Base-by-base conservation (phyloP, 1,140 invertebrate species). In the Heliconius nattereri region DNA sequence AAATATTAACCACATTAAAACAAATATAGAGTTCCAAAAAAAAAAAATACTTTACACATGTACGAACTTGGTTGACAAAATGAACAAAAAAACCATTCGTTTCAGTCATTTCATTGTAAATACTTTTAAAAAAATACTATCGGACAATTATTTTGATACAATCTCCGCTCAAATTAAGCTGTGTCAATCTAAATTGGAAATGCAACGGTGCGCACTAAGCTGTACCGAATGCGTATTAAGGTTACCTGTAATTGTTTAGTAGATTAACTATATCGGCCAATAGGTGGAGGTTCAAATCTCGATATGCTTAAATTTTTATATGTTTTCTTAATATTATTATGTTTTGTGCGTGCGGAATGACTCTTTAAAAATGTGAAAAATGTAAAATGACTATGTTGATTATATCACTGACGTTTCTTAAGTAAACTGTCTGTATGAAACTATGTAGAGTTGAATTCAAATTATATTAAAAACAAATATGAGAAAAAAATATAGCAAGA, bases 131-230 rank as follows among this genome's bases (percentile, higher is more conserved):
- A 26, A 70, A 76, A 40, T 70, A 60, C 60, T 19, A 29, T 26
- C 35, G 20, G 7, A 66, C 32, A 60, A 76, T 76, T 78, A 72
- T 57, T 84, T 82, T 78, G 52, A 85, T 81, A 75, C 71, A 80
- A 80, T 84, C 72, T 76, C 37, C 74, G 71, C 60, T 45, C 60
- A 60, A 81, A 78, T 40, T 75, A 73, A 75, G 74, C 79, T 84
- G 81, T 84, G 82, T 86, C 84, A 86, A 85, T 84, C 80, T 80
- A 87, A 86, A 89, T 54, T 90, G 81, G 85, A 87, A 90, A 87
- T 79, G 78, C 84, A 76, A 23, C 80, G 85, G 85, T 77, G 80
- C 87, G 86, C 78, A 85, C 83, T 73, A 26, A 66, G 11, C 82
- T 35, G 71, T 11, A 52, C 79, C 79, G 85, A 80, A 79, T 79